Evolutionary conservation across 2,888 invertebrate species (phyloP).

Genomic region (Cantharis rufa): DNA sequence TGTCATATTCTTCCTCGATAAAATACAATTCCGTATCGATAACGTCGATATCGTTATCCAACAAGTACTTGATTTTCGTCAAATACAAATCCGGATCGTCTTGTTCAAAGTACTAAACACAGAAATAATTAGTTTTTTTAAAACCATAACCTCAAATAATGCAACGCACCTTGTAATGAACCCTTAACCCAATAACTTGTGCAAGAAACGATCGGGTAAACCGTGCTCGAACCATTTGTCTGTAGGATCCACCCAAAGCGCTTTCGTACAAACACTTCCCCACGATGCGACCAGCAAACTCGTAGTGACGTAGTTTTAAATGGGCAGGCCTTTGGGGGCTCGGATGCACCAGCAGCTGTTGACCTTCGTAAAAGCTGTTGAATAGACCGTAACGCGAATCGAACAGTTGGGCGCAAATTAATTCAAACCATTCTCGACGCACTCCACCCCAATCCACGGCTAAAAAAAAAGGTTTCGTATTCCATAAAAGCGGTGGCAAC

Average conservation of each 20-base stretch:
- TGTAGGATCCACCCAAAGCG: conserved; percentile 84
- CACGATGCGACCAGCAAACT: conserved; percentile 91
- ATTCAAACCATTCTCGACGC: conserved; percentile 92
- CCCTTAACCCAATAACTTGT: conserved; percentile 89
- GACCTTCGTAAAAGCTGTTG: conserved; percentile 82
- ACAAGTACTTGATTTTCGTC: conserved; percentile 90
- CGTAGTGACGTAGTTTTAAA: conserved; percentile 85
- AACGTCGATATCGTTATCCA: conserved; percentile 86
- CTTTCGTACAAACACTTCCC: conserved; percentile 95
- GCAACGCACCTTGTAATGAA: conserved; percentile 80
- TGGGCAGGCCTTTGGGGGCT: conserved; percentile 77
- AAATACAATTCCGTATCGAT: conserved; percentile 83
- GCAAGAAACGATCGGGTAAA: conserved; percentile 92
- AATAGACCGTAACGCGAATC: conserved; percentile 84
- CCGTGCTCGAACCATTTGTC: conserved; percentile 86
- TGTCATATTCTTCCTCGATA: conserved; percentile 86
- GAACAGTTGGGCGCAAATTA: conserved; percentile 85
- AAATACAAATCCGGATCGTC: conserved; percentile 93
- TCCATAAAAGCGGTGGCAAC: neutral
- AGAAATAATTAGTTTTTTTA: conserved; percentile 5
- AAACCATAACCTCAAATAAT: neutral
- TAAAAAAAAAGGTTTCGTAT: conserved; percentile 50
- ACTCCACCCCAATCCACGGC: conserved; percentile 95
- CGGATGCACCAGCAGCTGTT: conserved; percentile 88
- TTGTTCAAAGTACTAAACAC: conserved; percentile 85